phyloP scores from a whole-genome alignment of 1,140 invertebrate genomes.

The Drosophila auraria region DNA sequence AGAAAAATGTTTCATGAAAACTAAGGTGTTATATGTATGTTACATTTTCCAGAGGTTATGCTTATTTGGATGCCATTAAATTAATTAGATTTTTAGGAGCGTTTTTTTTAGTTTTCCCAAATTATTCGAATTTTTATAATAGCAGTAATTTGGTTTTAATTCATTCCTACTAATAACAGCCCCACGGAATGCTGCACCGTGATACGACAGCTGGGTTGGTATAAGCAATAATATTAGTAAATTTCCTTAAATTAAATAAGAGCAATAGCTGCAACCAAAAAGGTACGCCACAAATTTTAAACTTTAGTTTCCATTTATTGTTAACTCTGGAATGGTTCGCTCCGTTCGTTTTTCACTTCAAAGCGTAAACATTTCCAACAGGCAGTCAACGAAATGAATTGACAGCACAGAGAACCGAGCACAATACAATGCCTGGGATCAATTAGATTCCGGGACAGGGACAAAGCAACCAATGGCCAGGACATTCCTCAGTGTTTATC shows the following conservation, averaged over 20 bases:
- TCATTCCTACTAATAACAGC: not conserved
- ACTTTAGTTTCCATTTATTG: constrained; percentile 1
- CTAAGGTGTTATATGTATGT: too few species aligned
- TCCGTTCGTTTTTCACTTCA: constrained; percentile 20
- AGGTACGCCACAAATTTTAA: not conserved
- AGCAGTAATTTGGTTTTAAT: too few species aligned
- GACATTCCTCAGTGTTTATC: constrained; percentile 66
- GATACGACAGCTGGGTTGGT: too few species aligned
- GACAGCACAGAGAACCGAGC: constrained; percentile 50
- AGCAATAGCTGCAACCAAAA: not conserved
- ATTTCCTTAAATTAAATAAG: not conserved
- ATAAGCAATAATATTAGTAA: not conserved
- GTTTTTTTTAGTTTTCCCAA: not conserved
- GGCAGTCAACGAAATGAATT: constrained; percentile 63
- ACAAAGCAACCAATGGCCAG: constrained; percentile 55
- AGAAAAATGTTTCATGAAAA: not conserved
- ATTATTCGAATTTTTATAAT: not conserved
- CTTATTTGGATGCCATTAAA: not conserved
- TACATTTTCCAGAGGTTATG: not conserved
- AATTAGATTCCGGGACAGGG: constrained; percentile 68
- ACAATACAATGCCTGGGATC: constrained; percentile 51
- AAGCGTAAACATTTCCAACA: constrained; percentile 55
- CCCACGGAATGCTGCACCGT: not conserved
- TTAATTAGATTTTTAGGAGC: not conserved
- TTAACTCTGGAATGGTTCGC: constrained; percentile 4